phyloP scores from a whole-genome alignment of 2,797 vertebrate genomes.

The Steatocranus sp. region DNA sequence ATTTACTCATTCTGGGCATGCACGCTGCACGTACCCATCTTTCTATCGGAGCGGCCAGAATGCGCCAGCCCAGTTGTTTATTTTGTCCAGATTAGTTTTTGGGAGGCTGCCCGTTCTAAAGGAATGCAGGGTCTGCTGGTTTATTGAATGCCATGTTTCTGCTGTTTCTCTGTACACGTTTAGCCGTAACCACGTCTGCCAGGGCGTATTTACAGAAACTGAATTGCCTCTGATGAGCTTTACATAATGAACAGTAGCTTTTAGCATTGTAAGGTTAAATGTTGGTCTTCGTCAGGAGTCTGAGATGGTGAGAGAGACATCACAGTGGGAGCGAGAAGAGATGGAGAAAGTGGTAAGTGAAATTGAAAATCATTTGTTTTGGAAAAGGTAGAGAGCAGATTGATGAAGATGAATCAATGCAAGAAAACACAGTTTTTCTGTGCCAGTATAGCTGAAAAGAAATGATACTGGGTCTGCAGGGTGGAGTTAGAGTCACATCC shows the following conservation, averaged over 20 bases:
- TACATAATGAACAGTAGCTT: not conserved
- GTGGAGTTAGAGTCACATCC: constrained; percentile 7
- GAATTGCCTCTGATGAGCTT: not conserved
- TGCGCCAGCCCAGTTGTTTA: constrained; percentile 45
- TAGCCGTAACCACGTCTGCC: not conserved
- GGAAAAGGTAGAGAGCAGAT: not conserved
- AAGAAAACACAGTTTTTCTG: not conserved
- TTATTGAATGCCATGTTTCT: not conserved
- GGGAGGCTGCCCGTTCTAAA: constrained; percentile 19
- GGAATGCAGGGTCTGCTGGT: constrained; percentile 24
- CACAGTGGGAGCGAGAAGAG: constrained; percentile 90
- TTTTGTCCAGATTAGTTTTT: constrained; percentile 45
- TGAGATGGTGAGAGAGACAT: constrained; percentile 88
- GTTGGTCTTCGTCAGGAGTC: constrained; percentile 77
- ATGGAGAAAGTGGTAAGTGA: constrained; percentile 91
- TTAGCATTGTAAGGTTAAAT: not conserved
- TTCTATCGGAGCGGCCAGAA: constrained; percentile 24
- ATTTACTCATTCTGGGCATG: constrained; percentile 7
- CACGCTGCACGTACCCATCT: constrained; percentile 2
- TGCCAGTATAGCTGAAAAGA: not conserved
- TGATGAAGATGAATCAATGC: not conserved
- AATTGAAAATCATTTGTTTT: not conserved
- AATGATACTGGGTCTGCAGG: not conserved
- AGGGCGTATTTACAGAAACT: not conserved
- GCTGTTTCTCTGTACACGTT: not conserved